Evolutionary conservation across 2,113 vertebrate genomes (phyloP).

Genomic region (Myrmecophaga tridactyla): DNA sequence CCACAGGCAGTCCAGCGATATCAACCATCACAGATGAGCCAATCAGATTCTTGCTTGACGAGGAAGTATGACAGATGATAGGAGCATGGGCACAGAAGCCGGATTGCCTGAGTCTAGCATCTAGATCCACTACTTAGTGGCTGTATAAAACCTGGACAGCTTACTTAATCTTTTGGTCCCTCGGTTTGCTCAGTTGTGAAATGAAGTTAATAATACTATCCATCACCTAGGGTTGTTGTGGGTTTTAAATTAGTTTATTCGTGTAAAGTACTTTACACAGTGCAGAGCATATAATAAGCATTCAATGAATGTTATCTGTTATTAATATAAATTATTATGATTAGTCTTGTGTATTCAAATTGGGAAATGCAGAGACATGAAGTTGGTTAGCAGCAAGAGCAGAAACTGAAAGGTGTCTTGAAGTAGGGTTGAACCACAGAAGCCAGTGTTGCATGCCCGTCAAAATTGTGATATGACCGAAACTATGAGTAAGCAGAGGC

Average conservation of each 20-base stretch:
- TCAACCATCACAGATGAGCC: background rate
- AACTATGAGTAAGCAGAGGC: background rate
- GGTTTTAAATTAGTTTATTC: background rate
- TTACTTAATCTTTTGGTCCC: background rate
- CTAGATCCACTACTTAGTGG: background rate
- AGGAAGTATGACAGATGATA: background rate
- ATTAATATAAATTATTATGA: background rate
- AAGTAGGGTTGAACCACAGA: background rate
- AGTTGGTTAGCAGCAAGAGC: background rate
- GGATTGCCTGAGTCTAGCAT: background rate
- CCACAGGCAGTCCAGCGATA: background rate
- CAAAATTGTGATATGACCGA: background rate
- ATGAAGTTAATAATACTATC: background rate
- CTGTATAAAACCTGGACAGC: background rate
- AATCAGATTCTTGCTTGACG: background rate
- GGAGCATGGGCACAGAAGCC: background rate
- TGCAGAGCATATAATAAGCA: background rate
- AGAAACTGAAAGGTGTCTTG: background rate
- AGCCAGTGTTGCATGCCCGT: background rate
- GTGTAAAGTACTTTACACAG: background rate
- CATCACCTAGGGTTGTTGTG: background rate
- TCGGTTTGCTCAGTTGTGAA: background rate
- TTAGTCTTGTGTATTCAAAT: background rate
- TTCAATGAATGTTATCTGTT: background rate
- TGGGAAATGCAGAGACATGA: background rate